Evolutionary conservation across 2,888 invertebrate genomes (phyloP).

Genomic region (Agonopterix arenella): DNA sequence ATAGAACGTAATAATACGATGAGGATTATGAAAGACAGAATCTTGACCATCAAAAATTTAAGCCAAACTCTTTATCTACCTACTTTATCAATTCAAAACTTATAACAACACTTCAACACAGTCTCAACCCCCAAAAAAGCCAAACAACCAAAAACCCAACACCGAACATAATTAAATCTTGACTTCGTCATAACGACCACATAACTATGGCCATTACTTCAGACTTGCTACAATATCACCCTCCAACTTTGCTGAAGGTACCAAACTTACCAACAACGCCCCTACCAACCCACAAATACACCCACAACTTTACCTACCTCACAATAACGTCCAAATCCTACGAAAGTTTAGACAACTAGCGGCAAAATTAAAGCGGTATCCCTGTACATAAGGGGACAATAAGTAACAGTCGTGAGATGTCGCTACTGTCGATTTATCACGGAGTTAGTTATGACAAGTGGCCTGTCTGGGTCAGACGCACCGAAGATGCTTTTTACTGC

Average conservation of each 20-base stretch:
- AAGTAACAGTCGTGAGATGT: slow-evolving; percentile 65
- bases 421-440: slow-evolving; percentile 62
- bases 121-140: neutral
- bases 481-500: slow-evolving; percentile 63
- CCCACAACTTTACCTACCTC: slow-evolving; percentile 2
- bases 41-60: too few relatives aligned
- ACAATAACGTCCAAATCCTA: slow-evolving; percentile 11
- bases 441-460: slow-evolving; percentile 68
- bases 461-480: slow-evolving; percentile 54
- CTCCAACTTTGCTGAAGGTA: slow-evolving; percentile 31
- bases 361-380: slow-evolving; percentile 12
- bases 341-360: neutral
- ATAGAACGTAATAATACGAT: too few relatives aligned
- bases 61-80: too few relatives aligned
- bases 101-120: too few relatives aligned
- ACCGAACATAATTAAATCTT: slow-evolving; percentile 56
- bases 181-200: slow-evolving; percentile 56
- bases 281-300: neutral
- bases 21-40: too few relatives aligned
- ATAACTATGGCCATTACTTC: slow-evolving; percentile 49
- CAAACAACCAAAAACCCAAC: slow-evolving; percentile 25
- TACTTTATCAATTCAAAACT: too few relatives aligned
- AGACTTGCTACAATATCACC: slow-evolving; percentile 41
- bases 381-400: slow-evolving; percentile 62
- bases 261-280: slow-evolving; percentile 12